Conservation (phyloP, 2,888 invertebrate genomes). For the Dysmachus trigonus region DNA sequence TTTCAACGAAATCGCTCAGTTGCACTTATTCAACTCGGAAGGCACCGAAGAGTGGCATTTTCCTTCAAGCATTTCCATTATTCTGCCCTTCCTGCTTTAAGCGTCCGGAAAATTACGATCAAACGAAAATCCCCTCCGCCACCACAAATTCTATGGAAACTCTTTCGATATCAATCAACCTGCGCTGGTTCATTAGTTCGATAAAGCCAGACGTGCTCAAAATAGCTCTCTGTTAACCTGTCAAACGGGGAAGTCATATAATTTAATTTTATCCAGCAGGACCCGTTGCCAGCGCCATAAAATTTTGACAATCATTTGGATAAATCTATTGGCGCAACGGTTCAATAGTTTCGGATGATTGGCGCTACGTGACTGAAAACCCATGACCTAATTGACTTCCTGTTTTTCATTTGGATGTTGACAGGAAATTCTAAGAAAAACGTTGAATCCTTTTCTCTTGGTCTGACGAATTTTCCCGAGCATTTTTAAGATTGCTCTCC, state of each 20-base stretch:
- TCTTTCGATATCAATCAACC: neutral
- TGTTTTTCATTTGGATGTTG: neutral
- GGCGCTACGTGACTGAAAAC: neutral
- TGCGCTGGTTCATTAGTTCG: neutral
- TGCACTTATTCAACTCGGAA: neutral
- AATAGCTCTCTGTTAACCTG: neutral
- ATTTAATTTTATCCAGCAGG: neutral
- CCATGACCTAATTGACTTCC: slow-evolving; percentile 15
- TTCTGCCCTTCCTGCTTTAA: neutral
- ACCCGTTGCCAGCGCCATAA: neutral
- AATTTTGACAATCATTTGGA: slow-evolving; percentile 18
- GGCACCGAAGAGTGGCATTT: neutral
- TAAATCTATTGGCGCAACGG: neutral
- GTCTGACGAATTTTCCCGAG: neutral
- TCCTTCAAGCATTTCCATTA: neutral
- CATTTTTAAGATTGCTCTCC: neutral
- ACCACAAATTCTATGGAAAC: neutral
- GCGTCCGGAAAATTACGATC: neutral
- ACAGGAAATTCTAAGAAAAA: neutral
- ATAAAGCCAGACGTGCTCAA: neutral
- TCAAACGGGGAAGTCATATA: neutral
- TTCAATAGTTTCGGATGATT: slow-evolving; percentile 14
- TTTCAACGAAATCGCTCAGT: neutral
- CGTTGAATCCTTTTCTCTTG: neutral
- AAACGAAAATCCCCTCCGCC: neutral